Evolutionary conservation across 2,888 invertebrate genomes (phyloP), one percentile per base, ranked within the genome.

Genomic region (Fissipunctia ypsillon): DNA sequence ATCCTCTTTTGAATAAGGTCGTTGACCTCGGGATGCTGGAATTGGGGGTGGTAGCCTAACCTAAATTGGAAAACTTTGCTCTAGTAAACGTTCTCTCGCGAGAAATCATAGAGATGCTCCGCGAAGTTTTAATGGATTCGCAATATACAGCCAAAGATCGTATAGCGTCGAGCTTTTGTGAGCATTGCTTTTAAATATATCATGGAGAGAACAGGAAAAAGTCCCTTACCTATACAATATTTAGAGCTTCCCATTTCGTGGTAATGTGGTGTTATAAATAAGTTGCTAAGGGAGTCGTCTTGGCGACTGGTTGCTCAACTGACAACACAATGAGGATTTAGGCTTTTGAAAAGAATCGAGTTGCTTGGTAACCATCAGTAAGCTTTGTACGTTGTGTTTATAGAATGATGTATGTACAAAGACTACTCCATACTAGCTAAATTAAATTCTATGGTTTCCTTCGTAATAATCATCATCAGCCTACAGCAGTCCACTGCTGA

Each of bases 1-100:
- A 88, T 87, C 83, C 84, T 76, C 75, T 84, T 85, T 84, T 66
- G 73, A 61, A 65, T 68, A 71, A 80, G 88, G 78, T 76, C 81
- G 82, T 25, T 84, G 86, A 87, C 86, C 89, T 73, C 71, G 69
- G 56, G 50, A 31, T 35, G 31, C 63, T 63, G 56, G 63, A 76
- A 78, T 77, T 82, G 83, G 75, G 85, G 84, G 85, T 86, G 84
- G 86, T 87, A 83, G 78, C 84, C 82, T 84, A 86, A 85, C 84
- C 84, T 80, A 90, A 91, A 91, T 92, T 92, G 91, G 90, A 91
- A 91, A 92, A 92, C 87, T 92, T 92, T 87, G 75, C 80, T 70
- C 85, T 72, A 74, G 78, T 81, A 79, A 78, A 78, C 80, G 65
- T 73, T 74, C 80, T 79, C 83, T 83, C 80, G 59, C 64, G 78